These are phyloP conservation scores for Drosophila nigritarsus DNA, from an alignment of 2,888 invertebrate species.

Conservation along the genomic window DNA sequence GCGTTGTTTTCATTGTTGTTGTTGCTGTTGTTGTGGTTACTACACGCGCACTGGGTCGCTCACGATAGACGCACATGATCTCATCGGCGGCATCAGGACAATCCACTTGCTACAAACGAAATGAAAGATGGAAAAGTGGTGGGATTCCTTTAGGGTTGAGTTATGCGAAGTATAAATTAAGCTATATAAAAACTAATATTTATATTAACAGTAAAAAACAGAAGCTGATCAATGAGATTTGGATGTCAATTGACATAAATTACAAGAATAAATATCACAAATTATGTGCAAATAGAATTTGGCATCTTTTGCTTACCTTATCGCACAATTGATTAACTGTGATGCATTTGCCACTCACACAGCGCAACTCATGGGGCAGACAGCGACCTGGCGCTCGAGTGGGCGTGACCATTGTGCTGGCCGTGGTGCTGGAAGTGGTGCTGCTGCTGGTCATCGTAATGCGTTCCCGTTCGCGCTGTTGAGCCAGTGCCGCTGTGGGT, in stretches of 20 bases:
- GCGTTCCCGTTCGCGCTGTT: slow-evolving; percentile 60
- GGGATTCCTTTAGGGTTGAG: neutral
- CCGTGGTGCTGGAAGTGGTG: slow-evolving; percentile 6
- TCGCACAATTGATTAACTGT: slow-evolving; percentile 88
- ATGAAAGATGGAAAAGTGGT: neutral
- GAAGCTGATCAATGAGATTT: neutral
- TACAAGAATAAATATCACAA: neutral
- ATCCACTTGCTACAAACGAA: slow-evolving; percentile 84
- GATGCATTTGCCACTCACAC: slow-evolving; percentile 88
- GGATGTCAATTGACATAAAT: neutral
- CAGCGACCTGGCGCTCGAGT: slow-evolving; percentile 53
- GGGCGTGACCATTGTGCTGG: slow-evolving; percentile 26
- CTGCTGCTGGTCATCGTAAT: slow-evolving; percentile 9
- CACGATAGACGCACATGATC: slow-evolving; percentile 87
- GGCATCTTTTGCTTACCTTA: slow-evolving; percentile 72
- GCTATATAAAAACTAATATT: neutral
- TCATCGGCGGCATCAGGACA: slow-evolving; percentile 89
- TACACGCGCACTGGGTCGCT: slow-evolving; percentile 65
- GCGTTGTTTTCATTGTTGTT: slow-evolving; percentile 16
- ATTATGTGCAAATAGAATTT: neutral
- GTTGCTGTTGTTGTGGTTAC: slow-evolving; percentile 33
- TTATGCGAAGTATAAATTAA: neutral
- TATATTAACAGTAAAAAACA: neutral
- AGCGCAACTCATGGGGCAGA: slow-evolving; percentile 87
- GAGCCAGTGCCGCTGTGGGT: slow-evolving; percentile 58